Conservation (phyloP, 2,113 vertebrate species). For the Tetrao urogallus region DNA sequence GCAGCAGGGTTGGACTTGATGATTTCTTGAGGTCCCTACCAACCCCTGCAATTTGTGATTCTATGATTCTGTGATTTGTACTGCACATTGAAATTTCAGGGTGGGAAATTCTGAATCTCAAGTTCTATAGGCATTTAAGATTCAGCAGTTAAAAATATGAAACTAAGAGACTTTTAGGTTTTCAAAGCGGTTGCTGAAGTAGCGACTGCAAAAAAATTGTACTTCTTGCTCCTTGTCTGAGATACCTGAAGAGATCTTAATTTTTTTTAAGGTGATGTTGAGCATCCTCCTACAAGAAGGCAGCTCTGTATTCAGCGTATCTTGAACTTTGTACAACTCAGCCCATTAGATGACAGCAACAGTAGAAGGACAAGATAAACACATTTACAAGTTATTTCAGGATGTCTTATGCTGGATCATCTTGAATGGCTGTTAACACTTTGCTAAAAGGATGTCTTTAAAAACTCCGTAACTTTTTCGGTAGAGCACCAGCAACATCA, state of each 20-base stretch:
- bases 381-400: background rate
- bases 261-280: background rate
- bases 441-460: background rate
- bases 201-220: background rate
- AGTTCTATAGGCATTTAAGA: background rate
- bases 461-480: background rate
- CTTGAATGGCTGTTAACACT: background rate
- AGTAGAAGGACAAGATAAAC: background rate
- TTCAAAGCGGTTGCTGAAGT: background rate
- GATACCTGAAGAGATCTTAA: background rate
- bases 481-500: background rate
- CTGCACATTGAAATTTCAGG: rapidly evolving
- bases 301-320: background rate
- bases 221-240: background rate
- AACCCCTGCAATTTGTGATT: too few relatives aligned
- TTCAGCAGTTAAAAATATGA: background rate
- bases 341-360: background rate
- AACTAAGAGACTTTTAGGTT: background rate
- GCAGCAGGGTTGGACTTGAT: too few relatives aligned
- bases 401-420: background rate
- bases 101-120: background rate
- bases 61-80: background rate
- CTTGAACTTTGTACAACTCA: background rate
- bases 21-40: too few relatives aligned
- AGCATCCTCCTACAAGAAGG: background rate